A percentile compares a stretch with the other conserved stretches of the same genome.
These are phyloP conservation scores for Lysiphlebus fabarum DNA, from an alignment of 1,140 invertebrate species.

Conservation along the genomic window DNA sequence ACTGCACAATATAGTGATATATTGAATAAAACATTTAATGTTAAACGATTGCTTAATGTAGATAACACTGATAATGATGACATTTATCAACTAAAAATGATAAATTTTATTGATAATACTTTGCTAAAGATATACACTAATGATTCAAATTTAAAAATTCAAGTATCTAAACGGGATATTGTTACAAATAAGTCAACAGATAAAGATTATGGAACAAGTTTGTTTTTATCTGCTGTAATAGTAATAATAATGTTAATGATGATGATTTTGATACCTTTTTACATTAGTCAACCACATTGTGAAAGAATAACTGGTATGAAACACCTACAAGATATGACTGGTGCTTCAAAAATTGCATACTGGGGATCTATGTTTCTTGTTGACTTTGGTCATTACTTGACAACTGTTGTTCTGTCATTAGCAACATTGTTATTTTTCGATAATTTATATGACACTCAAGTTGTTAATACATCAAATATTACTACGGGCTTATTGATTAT, in stretches of 20 bases:
- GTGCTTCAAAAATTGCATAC: slow-evolving; percentile 54
- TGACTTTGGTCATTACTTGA: slow-evolving; percentile 40
- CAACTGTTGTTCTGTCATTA: slow-evolving; percentile 16
- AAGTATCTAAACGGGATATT: too few relatives aligned
- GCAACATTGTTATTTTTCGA: slow-evolving; percentile 19
- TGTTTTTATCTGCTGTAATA: slow-evolving; percentile 37
- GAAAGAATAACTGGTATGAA: slow-evolving; percentile 54
- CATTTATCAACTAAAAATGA: too few relatives aligned
- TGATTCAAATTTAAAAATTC: too few relatives aligned
- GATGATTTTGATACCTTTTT: slow-evolving; percentile 10
- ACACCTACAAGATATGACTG: slow-evolving; percentile 63
- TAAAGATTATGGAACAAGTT: slow-evolving; percentile 10
- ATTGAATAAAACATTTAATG: too few relatives aligned
- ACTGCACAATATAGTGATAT: too few relatives aligned
- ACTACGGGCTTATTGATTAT: slow-evolving; percentile 37
- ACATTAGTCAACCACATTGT: slow-evolving; percentile 52
- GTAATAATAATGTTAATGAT: slow-evolving; percentile 30
- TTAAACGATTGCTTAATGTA: too few relatives aligned
- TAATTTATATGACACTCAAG: slow-evolving; percentile 1
- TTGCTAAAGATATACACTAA: too few relatives aligned
- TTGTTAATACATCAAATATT: slow-evolving; percentile 16
- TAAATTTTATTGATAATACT: too few relatives aligned
- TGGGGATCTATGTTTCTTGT: slow-evolving; percentile 59
- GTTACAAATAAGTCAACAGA: slow-evolving; percentile 22
- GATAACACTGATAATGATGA: too few relatives aligned